Evolutionary conservation across 2,113 vertebrate genomes (phyloP).

Genomic region (Calidris pugnax): DNA sequence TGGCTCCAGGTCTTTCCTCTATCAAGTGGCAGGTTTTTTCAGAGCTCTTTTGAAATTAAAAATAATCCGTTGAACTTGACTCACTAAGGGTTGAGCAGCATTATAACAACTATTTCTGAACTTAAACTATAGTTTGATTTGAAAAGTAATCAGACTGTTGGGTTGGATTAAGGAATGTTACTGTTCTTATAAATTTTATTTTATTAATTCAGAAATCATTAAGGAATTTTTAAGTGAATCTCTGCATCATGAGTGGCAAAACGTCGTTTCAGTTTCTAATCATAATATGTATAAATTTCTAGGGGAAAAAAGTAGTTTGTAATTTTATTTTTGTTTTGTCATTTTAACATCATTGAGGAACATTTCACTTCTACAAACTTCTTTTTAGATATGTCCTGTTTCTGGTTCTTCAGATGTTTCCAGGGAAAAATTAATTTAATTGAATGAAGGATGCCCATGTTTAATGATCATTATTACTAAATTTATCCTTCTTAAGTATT

Average conservation of each 20-base stretch:
- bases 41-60: not conserved
- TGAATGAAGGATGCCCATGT: not conserved
- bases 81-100: constrained; percentile 20
- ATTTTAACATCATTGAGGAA: not conserved
- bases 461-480: not conserved
- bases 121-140: constrained; percentile 52
- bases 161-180: constrained; percentile 21
- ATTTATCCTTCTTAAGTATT: not conserved
- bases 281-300: not conserved
- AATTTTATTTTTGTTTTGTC: not conserved
- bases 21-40: not conserved
- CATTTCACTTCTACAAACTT: not conserved
- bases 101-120: constrained; percentile 26
- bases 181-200: constrained; percentile 59
- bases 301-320: constrained; percentile 10
- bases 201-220: constrained; percentile 72
- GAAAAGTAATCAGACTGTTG: constrained; percentile 57
- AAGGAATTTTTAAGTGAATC: constrained; percentile 53
- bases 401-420: not conserved
- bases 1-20: not conserved
- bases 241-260: not conserved
- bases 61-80: not conserved
- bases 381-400: not conserved
- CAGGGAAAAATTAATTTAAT: not conserved
- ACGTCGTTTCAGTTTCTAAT: constrained; percentile 59